phyloP scores from a whole-genome alignment of 2,113 vertebrate genomes.

The Anoplopoma fimbria region DNA sequence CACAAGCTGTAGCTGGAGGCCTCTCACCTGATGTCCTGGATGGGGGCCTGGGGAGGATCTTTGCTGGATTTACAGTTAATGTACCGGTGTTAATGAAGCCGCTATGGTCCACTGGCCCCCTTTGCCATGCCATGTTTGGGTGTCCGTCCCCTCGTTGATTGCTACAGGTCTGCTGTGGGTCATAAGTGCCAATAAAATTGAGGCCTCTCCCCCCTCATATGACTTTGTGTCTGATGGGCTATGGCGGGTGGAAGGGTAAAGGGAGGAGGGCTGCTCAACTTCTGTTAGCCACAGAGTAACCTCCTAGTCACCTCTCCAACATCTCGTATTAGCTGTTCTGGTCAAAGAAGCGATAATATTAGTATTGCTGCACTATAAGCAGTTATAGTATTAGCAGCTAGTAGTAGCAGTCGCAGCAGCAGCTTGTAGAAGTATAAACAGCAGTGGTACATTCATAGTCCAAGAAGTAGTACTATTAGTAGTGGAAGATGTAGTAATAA shows the following conservation, averaged over 20 bases:
- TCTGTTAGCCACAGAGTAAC: neutral
- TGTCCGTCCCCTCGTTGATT: slow-evolving; percentile 64
- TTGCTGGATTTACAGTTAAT: slow-evolving; percentile 84
- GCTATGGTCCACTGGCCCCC: slow-evolving; percentile 62
- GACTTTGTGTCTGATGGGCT: slow-evolving; percentile 57
- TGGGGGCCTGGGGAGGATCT: slow-evolving; percentile 42
- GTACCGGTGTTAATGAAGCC: slow-evolving; percentile 82
- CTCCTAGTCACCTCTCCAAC: neutral
- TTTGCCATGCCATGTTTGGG: slow-evolving; percentile 55
- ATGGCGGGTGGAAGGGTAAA: slow-evolving; percentile 24
- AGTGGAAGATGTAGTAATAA: neutral
- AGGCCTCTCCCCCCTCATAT: slow-evolving; percentile 49
- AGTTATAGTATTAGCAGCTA: neutral
- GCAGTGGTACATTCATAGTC: neutral
- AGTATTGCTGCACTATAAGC: neutral
- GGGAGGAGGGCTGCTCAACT: neutral
- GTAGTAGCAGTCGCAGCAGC: neutral
- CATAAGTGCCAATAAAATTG: slow-evolving; percentile 54
- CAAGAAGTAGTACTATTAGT: neutral
- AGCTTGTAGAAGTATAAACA: neutral
- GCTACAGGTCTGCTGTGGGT: slow-evolving; percentile 52
- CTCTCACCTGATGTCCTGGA: slow-evolving; percentile 66
- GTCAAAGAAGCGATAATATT: neutral
- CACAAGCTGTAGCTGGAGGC: slow-evolving; percentile 69
- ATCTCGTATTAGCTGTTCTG: neutral